Evolutionary conservation across 2,888 invertebrate genomes (phyloP).

Genomic region (Thyatira batis): DNA sequence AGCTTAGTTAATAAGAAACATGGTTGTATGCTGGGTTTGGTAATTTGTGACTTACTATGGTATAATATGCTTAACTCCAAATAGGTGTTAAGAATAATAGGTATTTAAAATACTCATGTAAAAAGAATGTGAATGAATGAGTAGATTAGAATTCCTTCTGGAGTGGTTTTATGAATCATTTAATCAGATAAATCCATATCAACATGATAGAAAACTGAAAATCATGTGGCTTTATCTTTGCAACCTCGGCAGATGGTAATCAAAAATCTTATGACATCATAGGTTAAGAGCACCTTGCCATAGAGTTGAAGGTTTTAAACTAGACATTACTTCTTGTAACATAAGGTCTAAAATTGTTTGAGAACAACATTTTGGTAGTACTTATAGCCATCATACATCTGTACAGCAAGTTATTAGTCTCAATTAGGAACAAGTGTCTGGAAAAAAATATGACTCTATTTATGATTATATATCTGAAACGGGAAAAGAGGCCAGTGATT

Average conservation of each 20-base stretch:
- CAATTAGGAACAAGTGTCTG: slow-evolving; percentile 62
- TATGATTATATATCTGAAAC: slow-evolving; percentile 28
- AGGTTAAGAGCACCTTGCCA: slow-evolving; percentile 22
- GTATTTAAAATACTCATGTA: too few species aligned
- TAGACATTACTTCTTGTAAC: slow-evolving; percentile 6
- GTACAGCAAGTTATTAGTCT: slow-evolving; percentile 55
- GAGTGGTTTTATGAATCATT: not conserved
- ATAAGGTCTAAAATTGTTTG: slow-evolving; percentile 43
- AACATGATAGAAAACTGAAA: slow-evolving; percentile 4
- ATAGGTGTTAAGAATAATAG: too few species aligned
- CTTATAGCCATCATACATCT: slow-evolving; percentile 33
- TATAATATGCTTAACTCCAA: too few species aligned
- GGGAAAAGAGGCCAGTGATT: slow-evolving; percentile 44
- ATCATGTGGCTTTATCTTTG: slow-evolving; percentile 3
- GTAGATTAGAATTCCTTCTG: not conserved
- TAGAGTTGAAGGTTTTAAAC: slow-evolving; percentile 12
- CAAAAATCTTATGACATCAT: slow-evolving; percentile 39
- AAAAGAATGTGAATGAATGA: not conserved
- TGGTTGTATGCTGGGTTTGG: too few species aligned
- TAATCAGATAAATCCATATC: not conserved
- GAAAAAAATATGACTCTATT: slow-evolving; percentile 57
- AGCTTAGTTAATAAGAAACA: too few species aligned
- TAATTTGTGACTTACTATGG: too few species aligned
- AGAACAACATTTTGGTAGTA: slow-evolving; percentile 11
- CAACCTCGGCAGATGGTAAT: slow-evolving; percentile 25